Percentiles rank a stretch among this genome's conserved stretches.
Conservation (phyloP, 2,888 invertebrate genomes). For the Calameuta filiformis region DNA sequence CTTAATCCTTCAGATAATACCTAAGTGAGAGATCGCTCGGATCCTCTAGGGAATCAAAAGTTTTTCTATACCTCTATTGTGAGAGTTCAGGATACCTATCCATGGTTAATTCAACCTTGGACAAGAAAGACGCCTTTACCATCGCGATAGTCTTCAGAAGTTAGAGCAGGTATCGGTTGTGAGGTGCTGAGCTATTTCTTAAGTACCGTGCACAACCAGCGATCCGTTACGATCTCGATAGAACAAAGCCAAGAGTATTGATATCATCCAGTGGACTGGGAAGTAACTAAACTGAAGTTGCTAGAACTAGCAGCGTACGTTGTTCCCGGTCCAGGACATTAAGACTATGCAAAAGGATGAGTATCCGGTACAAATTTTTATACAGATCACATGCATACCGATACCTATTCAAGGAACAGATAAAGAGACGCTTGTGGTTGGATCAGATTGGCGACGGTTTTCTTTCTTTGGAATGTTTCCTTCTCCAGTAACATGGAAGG, state of each 20-base stretch:
- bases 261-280: neutral
- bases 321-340: neutral
- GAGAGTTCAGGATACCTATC: neutral
- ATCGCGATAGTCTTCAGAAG: neutral
- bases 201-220: neutral
- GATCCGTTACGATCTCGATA: neutral
- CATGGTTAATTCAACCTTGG: neutral
- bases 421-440: neutral
- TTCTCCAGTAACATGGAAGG: neutral
- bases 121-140: neutral
- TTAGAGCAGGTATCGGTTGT: neutral
- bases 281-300: neutral
- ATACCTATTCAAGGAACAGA: neutral
- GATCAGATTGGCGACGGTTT: neutral
- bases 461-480: neutral
- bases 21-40: neutral
- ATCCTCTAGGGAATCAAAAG: neutral
- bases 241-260: neutral
- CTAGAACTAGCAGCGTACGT: neutral
- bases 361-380: neutral
- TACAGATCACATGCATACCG: neutral
- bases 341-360: neutral
- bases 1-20: neutral
- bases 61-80: neutral
- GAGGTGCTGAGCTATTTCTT: neutral